These are phyloP conservation scores for Tenualosa thibaudeaui DNA, from an alignment of 2,797 vertebrate genomes.

Conservation along the genomic window DNA sequence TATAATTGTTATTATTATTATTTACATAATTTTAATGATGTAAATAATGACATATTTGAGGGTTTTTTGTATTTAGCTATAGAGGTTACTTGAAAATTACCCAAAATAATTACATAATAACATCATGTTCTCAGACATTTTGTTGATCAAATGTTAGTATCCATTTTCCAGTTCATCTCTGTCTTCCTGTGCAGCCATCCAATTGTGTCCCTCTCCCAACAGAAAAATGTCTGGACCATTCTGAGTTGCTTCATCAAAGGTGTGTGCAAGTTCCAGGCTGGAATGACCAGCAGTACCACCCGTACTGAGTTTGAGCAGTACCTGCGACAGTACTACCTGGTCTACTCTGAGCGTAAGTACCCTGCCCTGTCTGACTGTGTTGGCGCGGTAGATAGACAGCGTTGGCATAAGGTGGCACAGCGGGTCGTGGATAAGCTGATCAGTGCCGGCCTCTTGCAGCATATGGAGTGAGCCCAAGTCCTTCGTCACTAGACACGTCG, in stretches of 20 bases:
- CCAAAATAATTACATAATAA: too few species aligned
- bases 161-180: background rate
- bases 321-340: background rate
- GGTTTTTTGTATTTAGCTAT: too few species aligned
- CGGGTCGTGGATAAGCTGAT: background rate
- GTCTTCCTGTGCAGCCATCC: background rate
- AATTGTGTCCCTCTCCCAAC: background rate
- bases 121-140: too few species aligned
- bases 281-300: background rate
- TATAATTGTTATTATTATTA: too few species aligned
- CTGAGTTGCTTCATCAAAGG: conserved; percentile 35
- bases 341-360: background rate
- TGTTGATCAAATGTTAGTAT: background rate
- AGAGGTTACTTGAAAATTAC: too few species aligned
- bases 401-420: background rate
- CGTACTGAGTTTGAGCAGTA: background rate
- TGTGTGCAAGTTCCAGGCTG: conserved; percentile 27
- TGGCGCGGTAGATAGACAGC: background rate
- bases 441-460: background rate
- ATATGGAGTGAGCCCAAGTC: background rate
- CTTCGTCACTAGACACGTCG: background rate
- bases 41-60: too few species aligned
- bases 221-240: conserved; percentile 30
- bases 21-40: too few species aligned
- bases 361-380: background rate